These are phyloP conservation scores for Acanthosepion esculentum DNA, from an alignment of 2,888 invertebrate species.

Conservation along the genomic window DNA sequence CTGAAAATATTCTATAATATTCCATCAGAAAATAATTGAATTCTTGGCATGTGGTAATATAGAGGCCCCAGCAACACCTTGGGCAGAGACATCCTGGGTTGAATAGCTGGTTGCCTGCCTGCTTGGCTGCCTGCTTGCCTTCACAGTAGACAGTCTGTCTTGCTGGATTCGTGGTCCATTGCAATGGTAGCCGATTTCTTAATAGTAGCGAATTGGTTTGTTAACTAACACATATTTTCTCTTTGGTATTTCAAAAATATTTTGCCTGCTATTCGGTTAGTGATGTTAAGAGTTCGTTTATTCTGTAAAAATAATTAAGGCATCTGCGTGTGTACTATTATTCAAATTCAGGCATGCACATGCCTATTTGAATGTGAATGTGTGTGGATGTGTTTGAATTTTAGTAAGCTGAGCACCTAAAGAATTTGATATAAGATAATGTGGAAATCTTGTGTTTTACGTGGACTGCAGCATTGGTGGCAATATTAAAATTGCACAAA, in stretches of 20 bases:
- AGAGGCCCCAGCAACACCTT: slow-evolving; percentile 43
- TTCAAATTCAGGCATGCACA: no score
- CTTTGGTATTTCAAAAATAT: not conserved
- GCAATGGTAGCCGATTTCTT: not conserved
- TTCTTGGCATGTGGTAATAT: slow-evolving; percentile 47
- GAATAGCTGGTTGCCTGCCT: not conserved
- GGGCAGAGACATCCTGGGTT: slow-evolving; percentile 15
- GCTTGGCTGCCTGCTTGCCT: not conserved
- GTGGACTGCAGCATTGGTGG: no score
- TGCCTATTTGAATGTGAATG: no score
- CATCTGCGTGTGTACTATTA: no score
- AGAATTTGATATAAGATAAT: no score
- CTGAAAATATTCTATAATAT: slow-evolving; percentile 45
- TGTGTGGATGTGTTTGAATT: no score
- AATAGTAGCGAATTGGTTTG: not conserved
- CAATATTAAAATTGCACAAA: no score
- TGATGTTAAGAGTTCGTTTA: no score
- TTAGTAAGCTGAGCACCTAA: no score
- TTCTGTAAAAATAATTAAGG: no score
- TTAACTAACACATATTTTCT: no score
- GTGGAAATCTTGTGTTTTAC: no score
- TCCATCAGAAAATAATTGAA: slow-evolving; percentile 47
- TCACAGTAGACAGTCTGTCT: not conserved
- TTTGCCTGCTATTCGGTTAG: not conserved
- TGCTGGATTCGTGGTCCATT: not conserved